Percentiles rank a stretch among this genome's conserved stretches.
Conservation (phyloP, 2,113 vertebrate genomes). For the Craseonycteris thonglongyai region DNA sequence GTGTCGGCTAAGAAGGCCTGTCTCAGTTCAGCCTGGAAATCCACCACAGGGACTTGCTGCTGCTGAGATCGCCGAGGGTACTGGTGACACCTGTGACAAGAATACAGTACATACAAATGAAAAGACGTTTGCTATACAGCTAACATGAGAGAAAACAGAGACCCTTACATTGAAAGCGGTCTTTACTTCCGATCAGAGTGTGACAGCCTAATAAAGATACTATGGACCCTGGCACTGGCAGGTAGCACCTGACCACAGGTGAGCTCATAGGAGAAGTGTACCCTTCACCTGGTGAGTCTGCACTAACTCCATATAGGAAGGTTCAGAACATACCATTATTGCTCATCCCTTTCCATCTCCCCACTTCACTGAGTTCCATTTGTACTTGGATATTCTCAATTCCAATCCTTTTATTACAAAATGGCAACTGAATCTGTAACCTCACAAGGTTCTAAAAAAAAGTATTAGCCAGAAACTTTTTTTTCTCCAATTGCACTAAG, state of each 20-base stretch:
- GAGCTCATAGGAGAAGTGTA: neutral
- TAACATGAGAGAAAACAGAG: neutral
- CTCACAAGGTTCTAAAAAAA: neutral
- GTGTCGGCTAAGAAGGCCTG: constrained; percentile 69
- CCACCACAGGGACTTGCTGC: constrained; percentile 58
- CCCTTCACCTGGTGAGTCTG: neutral
- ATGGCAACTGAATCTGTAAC: neutral
- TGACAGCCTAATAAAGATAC: neutral
- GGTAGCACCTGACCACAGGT: neutral
- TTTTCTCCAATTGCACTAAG: neutral
- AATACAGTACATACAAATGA: neutral
- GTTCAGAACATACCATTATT: no score
- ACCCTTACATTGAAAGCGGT: neutral
- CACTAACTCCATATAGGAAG: neutral
- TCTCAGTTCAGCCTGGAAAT: constrained; percentile 64
- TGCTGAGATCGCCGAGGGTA: constrained; percentile 56
- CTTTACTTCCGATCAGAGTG: neutral
- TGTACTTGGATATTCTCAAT: neutral
- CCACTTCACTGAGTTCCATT: neutral
- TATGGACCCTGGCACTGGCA: neutral
- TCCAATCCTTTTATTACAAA: neutral
- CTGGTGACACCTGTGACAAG: constrained; percentile 46
- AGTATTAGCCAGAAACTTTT: neutral
- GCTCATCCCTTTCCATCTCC: neutral
- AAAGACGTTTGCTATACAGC: neutral